These are phyloP conservation scores for Cololabis saira DNA, from an alignment of 2,113 vertebrate species.

Conservation along the genomic window DNA sequence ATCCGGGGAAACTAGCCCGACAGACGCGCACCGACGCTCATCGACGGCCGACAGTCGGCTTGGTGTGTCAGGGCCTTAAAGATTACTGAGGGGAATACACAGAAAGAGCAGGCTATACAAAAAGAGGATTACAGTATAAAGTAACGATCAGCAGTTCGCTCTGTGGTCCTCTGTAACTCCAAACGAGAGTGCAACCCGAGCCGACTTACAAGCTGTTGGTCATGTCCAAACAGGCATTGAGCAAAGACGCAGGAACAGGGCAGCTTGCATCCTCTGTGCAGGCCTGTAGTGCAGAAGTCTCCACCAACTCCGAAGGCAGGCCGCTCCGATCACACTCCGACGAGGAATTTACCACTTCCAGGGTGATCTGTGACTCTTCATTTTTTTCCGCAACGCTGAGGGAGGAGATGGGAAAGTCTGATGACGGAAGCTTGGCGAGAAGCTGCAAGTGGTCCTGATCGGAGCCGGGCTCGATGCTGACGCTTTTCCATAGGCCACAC, in stretches of 20 bases:
- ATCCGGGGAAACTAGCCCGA: too few species aligned
- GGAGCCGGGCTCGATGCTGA: conserved; percentile 85
- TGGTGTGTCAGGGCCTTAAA: too few species aligned
- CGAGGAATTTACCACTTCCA: conserved; percentile 64
- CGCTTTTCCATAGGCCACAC: conserved; percentile 87
- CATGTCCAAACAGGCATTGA: conserved; percentile 54
- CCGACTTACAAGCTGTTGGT: conserved; percentile 52
- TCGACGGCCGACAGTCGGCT: too few species aligned
- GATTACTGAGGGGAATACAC: conserved; percentile 20
- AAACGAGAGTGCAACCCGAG: conserved; percentile 4
- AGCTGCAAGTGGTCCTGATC: conserved; percentile 89
- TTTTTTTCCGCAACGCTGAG: conserved; percentile 61
- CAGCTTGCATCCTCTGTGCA: conserved; percentile 35
- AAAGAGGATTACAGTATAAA: conserved; percentile 48
- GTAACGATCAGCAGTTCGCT: background rate
- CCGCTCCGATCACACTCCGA: conserved; percentile 36
- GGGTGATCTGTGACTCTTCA: conserved; percentile 29
- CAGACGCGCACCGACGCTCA: too few species aligned
- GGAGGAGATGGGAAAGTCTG: conserved; percentile 80
- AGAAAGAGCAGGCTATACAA: conserved; percentile 18
- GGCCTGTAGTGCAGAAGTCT: conserved; percentile 3
- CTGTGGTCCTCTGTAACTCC: conserved; percentile 5
- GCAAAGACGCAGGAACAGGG: conserved; percentile 32
- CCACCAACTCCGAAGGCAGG: conserved; percentile 4
- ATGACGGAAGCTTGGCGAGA: conserved; percentile 87